Evolutionary conservation across 2,888 invertebrate genomes (phyloP).

Genomic region (Apamea monoglypha): DNA sequence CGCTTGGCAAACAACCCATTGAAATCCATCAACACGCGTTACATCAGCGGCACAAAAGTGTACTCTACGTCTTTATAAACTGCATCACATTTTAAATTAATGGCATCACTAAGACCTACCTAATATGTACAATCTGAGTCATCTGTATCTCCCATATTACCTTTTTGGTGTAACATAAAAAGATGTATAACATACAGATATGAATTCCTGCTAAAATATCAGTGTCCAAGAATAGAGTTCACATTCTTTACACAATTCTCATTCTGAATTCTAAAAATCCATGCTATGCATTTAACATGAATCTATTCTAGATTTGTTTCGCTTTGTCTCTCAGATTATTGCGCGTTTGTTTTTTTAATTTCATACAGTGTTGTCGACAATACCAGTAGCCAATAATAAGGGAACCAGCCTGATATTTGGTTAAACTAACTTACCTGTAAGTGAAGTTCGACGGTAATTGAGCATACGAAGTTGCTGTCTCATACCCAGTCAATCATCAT

Average conservation of each 20-base stretch:
- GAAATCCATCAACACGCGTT: constrained; percentile 56
- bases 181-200: background rate
- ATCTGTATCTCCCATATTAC: constrained; percentile 47
- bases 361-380: background rate
- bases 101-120: constrained; percentile 45
- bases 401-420: background rate
- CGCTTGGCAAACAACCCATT: constrained; percentile 54
- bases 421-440: background rate
- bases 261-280: background rate
- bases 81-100: constrained; percentile 56
- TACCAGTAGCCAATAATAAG: background rate
- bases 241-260: background rate
- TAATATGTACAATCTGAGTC: constrained; percentile 61
- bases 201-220: constrained; percentile 32
- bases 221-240: background rate
- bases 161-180: constrained; percentile 41
- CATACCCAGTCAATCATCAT: background rate
- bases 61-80: constrained; percentile 46
- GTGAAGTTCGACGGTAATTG: background rate
- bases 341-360: background rate
- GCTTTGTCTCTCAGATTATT: background rate
- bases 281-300: background rate
- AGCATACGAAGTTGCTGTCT: background rate
- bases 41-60: constrained; percentile 51
- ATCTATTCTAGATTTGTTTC: constrained; percentile 7